These are phyloP conservation scores for Euplagia quadripunctaria DNA, from an alignment of 2,888 invertebrate genomes.

Conservation along the genomic window DNA sequence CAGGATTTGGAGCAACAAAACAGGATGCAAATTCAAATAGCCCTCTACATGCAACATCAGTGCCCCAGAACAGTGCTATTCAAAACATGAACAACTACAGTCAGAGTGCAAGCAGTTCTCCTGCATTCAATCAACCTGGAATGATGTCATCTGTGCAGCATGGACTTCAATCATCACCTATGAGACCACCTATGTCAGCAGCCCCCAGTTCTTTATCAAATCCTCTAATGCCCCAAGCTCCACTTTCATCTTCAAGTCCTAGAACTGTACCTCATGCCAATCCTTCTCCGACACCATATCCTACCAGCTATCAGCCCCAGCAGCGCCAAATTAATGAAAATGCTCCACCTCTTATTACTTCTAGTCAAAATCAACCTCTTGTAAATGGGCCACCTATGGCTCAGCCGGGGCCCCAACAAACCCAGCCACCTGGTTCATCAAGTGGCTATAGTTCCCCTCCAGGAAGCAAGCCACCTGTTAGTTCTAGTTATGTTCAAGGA, in stretches of 20 bases:
- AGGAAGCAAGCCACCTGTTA: slow-evolving; percentile 53
- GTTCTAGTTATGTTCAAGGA: slow-evolving; percentile 53
- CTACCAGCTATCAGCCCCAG: slow-evolving; percentile 62
- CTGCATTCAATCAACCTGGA: slow-evolving; percentile 79
- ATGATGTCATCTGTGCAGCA: slow-evolving; percentile 62
- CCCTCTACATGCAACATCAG: slow-evolving; percentile 60
- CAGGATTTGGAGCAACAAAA: slow-evolving; percentile 68
- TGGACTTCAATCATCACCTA: slow-evolving; percentile 70
- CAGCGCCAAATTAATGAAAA: slow-evolving; percentile 79
- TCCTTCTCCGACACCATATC: slow-evolving; percentile 64
- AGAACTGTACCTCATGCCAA: slow-evolving; percentile 61
- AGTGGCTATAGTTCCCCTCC: slow-evolving; percentile 58
- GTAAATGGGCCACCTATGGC: slow-evolving; percentile 73
- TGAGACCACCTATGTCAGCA: slow-evolving; percentile 56
- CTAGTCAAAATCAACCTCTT: slow-evolving; percentile 82
- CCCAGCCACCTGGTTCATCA: slow-evolving; percentile 56
- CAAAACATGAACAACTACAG: slow-evolving; percentile 72
- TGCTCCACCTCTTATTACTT: slow-evolving; percentile 78
- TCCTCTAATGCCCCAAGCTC: slow-evolving; percentile 57
- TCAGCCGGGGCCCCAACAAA: slow-evolving; percentile 39
- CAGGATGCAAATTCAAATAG: slow-evolving; percentile 80
- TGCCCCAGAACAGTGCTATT: slow-evolving; percentile 60
- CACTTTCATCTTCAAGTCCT: slow-evolving; percentile 63
- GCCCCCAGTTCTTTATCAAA: slow-evolving; percentile 51
- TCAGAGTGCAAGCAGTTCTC: slow-evolving; percentile 79